A percentile compares a stretch with the other conserved stretches of the same genome.
These are phyloP conservation scores for Aldabrachelys gigantea DNA, from an alignment of 2,113 vertebrate genomes.

Conservation along the genomic window DNA sequence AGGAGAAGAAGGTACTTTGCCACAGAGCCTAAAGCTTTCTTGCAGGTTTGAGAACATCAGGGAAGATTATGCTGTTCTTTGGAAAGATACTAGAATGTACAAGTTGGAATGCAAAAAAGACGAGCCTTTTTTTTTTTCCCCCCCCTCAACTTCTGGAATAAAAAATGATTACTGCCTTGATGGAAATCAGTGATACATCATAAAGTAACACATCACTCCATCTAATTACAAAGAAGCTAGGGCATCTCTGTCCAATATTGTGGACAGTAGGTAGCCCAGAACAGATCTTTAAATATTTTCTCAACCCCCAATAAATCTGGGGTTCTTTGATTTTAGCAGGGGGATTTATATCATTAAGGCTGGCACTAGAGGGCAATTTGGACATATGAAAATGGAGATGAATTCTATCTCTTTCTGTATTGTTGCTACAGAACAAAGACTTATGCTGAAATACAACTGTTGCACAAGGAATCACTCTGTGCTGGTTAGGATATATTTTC, in stretches of 20 bases:
- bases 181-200: background rate
- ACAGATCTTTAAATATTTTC: slow-evolving; percentile 40
- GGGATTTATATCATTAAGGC: slow-evolving; percentile 21
- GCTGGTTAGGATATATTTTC: slow-evolving; percentile 17
- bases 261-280: slow-evolving; percentile 13
- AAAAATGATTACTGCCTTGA: background rate
- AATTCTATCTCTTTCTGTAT: slow-evolving; percentile 41
- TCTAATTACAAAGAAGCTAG: background rate
- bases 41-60: background rate
- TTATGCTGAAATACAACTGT: background rate
- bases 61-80: background rate
- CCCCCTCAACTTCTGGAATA: background rate
- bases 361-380: slow-evolving; percentile 49
- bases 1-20: too few relatives aligned
- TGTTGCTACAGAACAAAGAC: slow-evolving; percentile 54
- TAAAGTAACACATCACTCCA: background rate
- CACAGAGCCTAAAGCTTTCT: background rate
- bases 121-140: background rate
- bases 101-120: background rate
- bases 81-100: background rate
- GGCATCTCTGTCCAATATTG: background rate
- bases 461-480: slow-evolving; percentile 22
- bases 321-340: slow-evolving; percentile 24
- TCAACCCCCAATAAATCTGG: slow-evolving; percentile 35
- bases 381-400: background rate